These are phyloP conservation scores for Rhyzopertha dominica DNA, from an alignment of 1,140 invertebrate species.

Conservation along the genomic window DNA sequence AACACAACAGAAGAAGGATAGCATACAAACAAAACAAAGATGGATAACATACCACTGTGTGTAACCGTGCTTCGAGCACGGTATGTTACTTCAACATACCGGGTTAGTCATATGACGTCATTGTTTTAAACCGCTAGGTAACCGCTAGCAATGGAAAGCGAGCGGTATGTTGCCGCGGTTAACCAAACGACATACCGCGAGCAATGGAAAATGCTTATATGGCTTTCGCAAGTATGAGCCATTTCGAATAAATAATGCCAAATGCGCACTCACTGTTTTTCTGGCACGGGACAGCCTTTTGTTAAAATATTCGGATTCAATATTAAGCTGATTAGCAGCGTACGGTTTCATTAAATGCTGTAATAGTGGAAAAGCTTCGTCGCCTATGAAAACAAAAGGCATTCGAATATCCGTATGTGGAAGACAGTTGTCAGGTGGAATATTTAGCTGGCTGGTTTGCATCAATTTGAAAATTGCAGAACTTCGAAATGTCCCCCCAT, in stretches of 20 bases:
- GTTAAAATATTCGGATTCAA: conserved; percentile 7
- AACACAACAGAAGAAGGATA: no score
- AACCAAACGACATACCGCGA: no score
- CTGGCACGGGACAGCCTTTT: not conserved
- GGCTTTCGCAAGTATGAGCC: conserved; percentile 1
- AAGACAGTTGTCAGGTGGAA: conserved; percentile 13
- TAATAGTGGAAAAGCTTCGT: conserved; percentile 46
- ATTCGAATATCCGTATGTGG: conserved; percentile 20
- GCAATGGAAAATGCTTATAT: no score
- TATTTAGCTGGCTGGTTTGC: not conserved
- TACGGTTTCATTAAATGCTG: conserved; percentile 46
- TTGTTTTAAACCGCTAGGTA: no score
- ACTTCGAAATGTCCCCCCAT: conserved; percentile 20
- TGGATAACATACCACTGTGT: no score
- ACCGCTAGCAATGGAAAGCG: no score
- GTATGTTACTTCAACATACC: no score
- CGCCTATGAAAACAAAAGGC: conserved; percentile 45
- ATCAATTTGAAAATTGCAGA: no score
- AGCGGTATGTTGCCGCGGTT: no score
- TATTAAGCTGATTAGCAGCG: conserved; percentile 30
- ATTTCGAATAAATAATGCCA: not conserved
- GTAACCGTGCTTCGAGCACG: no score
- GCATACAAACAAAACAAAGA: no score
- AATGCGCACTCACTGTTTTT: conserved; percentile 2
- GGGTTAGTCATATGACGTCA: no score